Conservation (phyloP, 2,888 invertebrate species). For the Lasioglossum marginatum region DNA sequence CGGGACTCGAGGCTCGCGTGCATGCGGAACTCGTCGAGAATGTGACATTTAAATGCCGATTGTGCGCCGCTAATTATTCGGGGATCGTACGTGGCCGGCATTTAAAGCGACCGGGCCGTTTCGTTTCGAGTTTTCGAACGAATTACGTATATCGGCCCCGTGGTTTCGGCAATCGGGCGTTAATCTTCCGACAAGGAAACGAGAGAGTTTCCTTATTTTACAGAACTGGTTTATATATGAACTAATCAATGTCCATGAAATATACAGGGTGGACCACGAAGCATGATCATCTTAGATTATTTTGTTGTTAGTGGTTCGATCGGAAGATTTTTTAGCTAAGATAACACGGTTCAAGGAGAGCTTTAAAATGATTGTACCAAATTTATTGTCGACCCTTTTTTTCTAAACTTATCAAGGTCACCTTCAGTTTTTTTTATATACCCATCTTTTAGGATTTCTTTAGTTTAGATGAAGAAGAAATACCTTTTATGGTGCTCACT, state of each 20-base stretch:
- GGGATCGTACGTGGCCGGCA: constrained; percentile 13
- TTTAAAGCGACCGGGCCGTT: constrained; percentile 15
- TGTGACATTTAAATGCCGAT: constrained; percentile 53
- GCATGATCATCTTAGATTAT: too few species aligned
- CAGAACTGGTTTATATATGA: neutral
- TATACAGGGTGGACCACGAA: too few species aligned
- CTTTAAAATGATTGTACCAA: too few species aligned
- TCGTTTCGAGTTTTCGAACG: neutral
- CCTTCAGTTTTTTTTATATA: too few species aligned
- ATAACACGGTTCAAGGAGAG: too few species aligned
- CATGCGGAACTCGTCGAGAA: constrained; percentile 21
- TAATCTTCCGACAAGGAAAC: neutral
- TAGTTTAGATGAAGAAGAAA: too few species aligned
- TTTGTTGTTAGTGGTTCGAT: too few species aligned
- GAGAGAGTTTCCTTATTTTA: neutral
- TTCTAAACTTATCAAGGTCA: too few species aligned
- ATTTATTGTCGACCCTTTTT: too few species aligned
- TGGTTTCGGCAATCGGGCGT: neutral
- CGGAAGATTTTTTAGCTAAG: too few species aligned
- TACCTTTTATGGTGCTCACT: too few species aligned
- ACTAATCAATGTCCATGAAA: neutral
- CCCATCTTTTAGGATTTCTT: too few species aligned
- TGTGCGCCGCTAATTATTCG: constrained; percentile 31
- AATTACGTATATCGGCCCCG: neutral
- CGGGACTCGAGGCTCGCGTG: neutral